Conservation (phyloP, 2,113 vertebrate species). For the Trematocara zebra region DNA sequence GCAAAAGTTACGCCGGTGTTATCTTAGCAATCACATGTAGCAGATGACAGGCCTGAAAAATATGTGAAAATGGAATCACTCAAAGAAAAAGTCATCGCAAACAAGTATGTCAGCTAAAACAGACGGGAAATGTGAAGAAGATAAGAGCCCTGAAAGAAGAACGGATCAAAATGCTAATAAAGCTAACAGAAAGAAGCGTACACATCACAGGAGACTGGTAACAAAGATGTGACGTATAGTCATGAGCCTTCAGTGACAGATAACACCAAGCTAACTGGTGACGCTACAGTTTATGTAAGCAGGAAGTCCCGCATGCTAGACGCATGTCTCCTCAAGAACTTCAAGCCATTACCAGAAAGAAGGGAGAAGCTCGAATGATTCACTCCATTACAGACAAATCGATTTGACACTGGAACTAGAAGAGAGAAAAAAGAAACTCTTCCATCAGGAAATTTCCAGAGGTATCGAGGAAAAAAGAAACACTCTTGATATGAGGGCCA, state of each 20-base stretch:
- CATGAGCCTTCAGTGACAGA: conserved; percentile 52
- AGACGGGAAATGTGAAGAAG: not conserved
- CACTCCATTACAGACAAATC: not conserved
- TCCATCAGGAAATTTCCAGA: conserved; percentile 16
- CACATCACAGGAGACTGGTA: not conserved
- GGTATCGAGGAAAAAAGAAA: conserved; percentile 32
- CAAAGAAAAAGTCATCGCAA: not conserved
- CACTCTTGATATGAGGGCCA: conserved; percentile 40
- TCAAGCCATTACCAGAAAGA: not conserved
- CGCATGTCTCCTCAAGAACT: not conserved
- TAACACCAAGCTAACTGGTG: not conserved
- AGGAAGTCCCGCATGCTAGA: not conserved
- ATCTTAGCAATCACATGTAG: not conserved
- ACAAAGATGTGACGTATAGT: not conserved
- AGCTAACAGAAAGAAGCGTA: not conserved
- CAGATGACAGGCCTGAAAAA: not conserved
- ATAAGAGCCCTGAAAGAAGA: no score
- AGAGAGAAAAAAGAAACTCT: not conserved
- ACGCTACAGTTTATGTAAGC: not conserved
- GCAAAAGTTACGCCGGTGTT: not conserved
- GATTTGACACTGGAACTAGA: conserved; percentile 4
- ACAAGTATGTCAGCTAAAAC: not conserved
- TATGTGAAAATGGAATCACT: not conserved
- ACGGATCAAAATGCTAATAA: not conserved
- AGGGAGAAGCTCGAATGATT: not conserved